Percentiles rank a stretch among this genome's conserved stretches.
Evolutionary conservation across 2,888 invertebrate genomes (phyloP).

Genomic region (Brachycybe producta): DNA sequence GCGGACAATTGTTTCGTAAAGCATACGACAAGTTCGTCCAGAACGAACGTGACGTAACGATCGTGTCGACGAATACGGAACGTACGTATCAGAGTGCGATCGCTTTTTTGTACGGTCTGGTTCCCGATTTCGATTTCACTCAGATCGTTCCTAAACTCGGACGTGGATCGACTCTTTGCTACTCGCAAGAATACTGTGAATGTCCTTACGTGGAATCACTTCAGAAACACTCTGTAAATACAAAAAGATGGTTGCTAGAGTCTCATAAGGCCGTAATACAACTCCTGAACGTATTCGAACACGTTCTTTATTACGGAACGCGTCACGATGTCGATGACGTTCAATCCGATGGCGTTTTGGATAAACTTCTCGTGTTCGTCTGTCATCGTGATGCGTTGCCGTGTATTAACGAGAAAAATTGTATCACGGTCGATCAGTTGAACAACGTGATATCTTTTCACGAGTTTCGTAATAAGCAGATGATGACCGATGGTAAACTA

Average conservation of each 20-base stretch:
- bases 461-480: conserved; percentile 60
- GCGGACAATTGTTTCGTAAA: conserved; percentile 50
- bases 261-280: conserved; percentile 61
- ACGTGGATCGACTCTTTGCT: conserved; percentile 72
- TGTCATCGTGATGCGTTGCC: conserved; percentile 74
- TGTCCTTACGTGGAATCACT: conserved; percentile 55
- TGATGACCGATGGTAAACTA: conserved; percentile 33
- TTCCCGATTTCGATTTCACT: conserved; percentile 50
- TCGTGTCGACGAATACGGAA: conserved; percentile 69
- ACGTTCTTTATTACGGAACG: conserved; percentile 20
- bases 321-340: conserved; percentile 20
- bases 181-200: conserved; percentile 55
- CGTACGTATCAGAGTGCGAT: conserved; percentile 83
- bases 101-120: conserved; percentile 58
- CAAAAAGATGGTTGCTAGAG: conserved; percentile 50
- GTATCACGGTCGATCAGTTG: conserved; percentile 54
- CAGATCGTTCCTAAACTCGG: conserved; percentile 57
- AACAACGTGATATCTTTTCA: conserved; percentile 65
- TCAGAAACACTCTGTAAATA: conserved; percentile 38
- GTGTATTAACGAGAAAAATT: conserved; percentile 40
- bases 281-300: conserved; percentile 42
- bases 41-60: conserved; percentile 34
- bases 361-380: conserved; percentile 66
- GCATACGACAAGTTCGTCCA: conserved; percentile 31
- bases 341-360: conserved; percentile 53